Percentiles rank a stretch among this genome's conserved stretches.
phyloP scores from a whole-genome alignment of 1,140 invertebrate genomes.

The Drosophila trapezifrons region DNA sequence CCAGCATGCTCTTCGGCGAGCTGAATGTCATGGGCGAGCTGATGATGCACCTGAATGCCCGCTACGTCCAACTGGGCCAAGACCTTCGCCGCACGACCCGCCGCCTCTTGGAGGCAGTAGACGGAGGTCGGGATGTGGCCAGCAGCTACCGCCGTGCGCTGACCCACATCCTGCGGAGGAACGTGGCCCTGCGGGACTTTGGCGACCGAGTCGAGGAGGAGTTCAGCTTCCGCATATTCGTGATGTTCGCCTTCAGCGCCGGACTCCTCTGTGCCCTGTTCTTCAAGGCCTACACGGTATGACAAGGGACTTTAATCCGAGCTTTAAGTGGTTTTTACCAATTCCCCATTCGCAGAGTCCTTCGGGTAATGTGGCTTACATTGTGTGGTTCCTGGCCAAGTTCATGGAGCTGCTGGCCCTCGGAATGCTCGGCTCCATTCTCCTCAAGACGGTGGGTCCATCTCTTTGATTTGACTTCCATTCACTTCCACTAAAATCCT shows the following conservation, averaged over 20 bases:
- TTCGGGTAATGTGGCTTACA: slow-evolving; percentile 49
- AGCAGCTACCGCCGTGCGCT: slow-evolving; percentile 39
- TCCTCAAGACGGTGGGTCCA: slow-evolving; percentile 50
- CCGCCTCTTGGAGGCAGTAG: slow-evolving; percentile 1
- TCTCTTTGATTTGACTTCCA: not conserved
- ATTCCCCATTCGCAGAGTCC: slow-evolving; percentile 36
- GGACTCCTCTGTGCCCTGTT: slow-evolving; percentile 62
- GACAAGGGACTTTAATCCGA: not conserved
- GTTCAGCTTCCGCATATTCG: slow-evolving; percentile 72
- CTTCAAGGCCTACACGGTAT: slow-evolving; percentile 69
- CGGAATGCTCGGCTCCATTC: slow-evolving; percentile 63
- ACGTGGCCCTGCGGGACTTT: slow-evolving; percentile 61
- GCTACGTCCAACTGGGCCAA: slow-evolving; percentile 54
- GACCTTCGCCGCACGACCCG: slow-evolving; percentile 35
- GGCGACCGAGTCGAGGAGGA: slow-evolving; percentile 59
- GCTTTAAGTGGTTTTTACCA: not conserved
- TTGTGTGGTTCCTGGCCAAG: slow-evolving; percentile 64
- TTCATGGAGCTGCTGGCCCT: slow-evolving; percentile 60
- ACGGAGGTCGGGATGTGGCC: slow-evolving; percentile 10
- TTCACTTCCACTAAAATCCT: not conserved
- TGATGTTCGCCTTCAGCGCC: slow-evolving; percentile 70
- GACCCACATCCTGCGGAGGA: slow-evolving; percentile 50
- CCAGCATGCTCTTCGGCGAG: slow-evolving; percentile 65
- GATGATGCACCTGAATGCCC: slow-evolving; percentile 72
- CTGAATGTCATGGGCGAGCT: slow-evolving; percentile 70